Evolutionary conservation across 2,888 invertebrate species (phyloP), one percentile per base, ranked within the genome.

Genomic region (Unio delphinus): DNA sequence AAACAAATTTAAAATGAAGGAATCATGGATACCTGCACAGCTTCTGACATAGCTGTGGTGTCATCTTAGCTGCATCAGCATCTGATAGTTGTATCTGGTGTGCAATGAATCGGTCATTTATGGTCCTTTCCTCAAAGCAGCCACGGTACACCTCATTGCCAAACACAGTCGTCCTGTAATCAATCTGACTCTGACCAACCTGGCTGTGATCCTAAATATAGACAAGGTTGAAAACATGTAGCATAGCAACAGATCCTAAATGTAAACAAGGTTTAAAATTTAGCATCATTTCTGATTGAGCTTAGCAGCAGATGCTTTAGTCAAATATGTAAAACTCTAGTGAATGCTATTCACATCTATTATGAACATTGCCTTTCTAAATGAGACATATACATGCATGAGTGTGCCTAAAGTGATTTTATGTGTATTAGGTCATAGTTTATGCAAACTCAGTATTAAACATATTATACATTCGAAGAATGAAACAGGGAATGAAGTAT

Each of bases 71-170:
- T 30, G 61, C 61, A 15, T 63, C 64, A 6, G 62, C 60, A 17
- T 34, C 18, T 8, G 80, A 75, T 1, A 75, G 56, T 8, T 64
- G 55, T 28, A 81, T 57, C 11, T 72, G 30, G 30, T 71, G 67
- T 11, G 74, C 71, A 20, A 83, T 73, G 20, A 73, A 75, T 15
- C 70, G 64, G 55, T 78, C 70, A 3, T 17, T 15, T 1, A 57
- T 30, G 3, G 64, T 34, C 17, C 61, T 64, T 54, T 81, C 78
- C 28, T 60, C 57, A 65, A 80, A 82, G 64, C 84, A 84, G 3
- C 84, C 84, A 20, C 79, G 63, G 68, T 79, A 83, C 11, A 84
- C 79, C 64, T 83, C 83, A 67, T 84, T 82, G 7, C 81, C 82
- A 64, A 80, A 80, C 18, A 65, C 62, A 0, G 80, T 81, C 8